phyloP scores from a whole-genome alignment of 1,140 invertebrate genomes.

The Drosophila lacertosa region DNA sequence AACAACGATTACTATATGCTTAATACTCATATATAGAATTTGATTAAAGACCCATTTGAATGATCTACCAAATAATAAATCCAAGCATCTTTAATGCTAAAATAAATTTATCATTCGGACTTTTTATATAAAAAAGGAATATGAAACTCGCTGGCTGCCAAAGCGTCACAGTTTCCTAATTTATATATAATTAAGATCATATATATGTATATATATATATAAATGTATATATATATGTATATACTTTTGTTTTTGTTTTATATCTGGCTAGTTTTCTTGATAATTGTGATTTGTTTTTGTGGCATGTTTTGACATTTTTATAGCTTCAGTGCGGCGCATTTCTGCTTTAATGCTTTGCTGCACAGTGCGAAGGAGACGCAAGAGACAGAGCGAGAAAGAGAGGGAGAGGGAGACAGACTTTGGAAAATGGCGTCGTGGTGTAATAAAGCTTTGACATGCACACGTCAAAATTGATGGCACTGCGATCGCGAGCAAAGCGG shows the following conservation, averaged over 20 bases:
- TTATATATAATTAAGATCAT: slow-evolving; percentile 26
- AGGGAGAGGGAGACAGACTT: slow-evolving; percentile 2
- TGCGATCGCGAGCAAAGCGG: too few relatives aligned
- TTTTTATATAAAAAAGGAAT: too few relatives aligned
- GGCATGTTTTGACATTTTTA: slow-evolving; percentile 68
- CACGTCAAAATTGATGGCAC: slow-evolving; percentile 70
- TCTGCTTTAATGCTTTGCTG: slow-evolving; percentile 68
- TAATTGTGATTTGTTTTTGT: slow-evolving; percentile 62
- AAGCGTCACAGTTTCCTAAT: slow-evolving; percentile 24
- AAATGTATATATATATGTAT: too few relatives aligned
- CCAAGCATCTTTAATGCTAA: too few relatives aligned
- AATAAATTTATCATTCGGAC: too few relatives aligned
- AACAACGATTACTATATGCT: too few relatives aligned
- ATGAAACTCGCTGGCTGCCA: slow-evolving; percentile 6
- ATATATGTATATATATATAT: too few relatives aligned
- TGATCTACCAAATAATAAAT: too few relatives aligned
- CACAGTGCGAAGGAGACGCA: slow-evolving; percentile 38
- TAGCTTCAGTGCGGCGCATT: slow-evolving; percentile 62
- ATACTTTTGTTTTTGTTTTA: slow-evolving; percentile 33
- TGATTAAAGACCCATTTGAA: too few relatives aligned
- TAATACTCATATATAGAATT: too few relatives aligned
- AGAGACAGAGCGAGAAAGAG: neutral
- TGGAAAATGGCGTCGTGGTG: slow-evolving; percentile 58
- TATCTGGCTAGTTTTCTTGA: slow-evolving; percentile 60
- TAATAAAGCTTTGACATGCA: slow-evolving; percentile 55